Conservation (phyloP, 2,797 vertebrate species). For the Cheirogaleus major region DNA sequence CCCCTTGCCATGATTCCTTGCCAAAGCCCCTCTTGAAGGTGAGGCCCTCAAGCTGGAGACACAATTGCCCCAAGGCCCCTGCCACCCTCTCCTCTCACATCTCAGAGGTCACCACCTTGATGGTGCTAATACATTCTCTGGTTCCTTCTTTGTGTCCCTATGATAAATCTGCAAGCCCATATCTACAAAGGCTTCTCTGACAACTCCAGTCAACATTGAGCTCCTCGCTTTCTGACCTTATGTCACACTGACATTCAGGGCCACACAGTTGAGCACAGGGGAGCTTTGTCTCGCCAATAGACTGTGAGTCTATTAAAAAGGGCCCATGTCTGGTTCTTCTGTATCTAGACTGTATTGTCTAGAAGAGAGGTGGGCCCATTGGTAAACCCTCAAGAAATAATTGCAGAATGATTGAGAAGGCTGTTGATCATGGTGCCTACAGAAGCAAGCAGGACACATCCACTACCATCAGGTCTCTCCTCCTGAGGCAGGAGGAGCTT, state of each 20-base stretch:
- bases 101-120: neutral
- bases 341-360: neutral
- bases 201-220: neutral
- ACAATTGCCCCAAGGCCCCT: rapidly evolving
- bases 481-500: neutral
- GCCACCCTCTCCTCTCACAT: neutral
- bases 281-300: neutral
- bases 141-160: neutral
- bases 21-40: neutral
- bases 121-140: neutral
- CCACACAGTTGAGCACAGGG: neutral
- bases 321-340: neutral
- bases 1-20: neutral
- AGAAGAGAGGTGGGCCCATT: neutral
- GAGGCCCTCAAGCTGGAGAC: neutral
- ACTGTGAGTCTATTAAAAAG: neutral
- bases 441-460: neutral
- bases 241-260: neutral
- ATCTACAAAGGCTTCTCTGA: neutral
- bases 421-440: neutral
- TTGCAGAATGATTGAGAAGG: neutral
- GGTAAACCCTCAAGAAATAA: neutral
- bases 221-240: neutral
- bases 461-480: neutral
- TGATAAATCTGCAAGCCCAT: neutral